Evolutionary conservation across 2,113 vertebrate species (phyloP).

Genomic region (Climacteris rufus): DNA sequence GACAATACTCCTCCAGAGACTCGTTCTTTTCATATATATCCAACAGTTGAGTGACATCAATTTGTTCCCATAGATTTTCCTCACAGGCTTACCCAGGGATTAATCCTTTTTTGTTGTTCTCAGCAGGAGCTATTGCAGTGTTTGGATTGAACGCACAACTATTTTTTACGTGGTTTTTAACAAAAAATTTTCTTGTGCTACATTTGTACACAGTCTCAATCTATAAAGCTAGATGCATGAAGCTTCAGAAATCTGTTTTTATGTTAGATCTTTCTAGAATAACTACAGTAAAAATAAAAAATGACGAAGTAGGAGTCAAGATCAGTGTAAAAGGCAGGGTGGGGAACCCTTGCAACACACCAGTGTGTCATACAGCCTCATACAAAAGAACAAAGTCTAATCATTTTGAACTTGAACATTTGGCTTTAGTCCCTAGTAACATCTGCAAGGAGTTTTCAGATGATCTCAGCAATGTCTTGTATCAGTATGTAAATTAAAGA

Average conservation of each 20-base stretch:
- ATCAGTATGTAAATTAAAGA: slow-evolving; percentile 9
- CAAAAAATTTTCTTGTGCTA: background rate
- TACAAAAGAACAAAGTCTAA: slow-evolving; percentile 32
- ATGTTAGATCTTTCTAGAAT: background rate
- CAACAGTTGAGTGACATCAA: background rate
- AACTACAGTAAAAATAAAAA: background rate
- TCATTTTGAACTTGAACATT: background rate
- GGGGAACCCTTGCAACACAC: slow-evolving; percentile 13
- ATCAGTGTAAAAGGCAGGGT: background rate
- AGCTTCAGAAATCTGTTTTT: background rate
- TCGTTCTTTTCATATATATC: background rate
- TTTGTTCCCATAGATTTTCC: background rate
- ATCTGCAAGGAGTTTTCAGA: slow-evolving; percentile 60
- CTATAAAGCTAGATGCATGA: background rate
- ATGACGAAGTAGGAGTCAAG: background rate
- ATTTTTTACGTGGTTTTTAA: background rate
- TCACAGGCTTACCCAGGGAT: background rate
- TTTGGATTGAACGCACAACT: background rate
- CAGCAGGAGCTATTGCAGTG: background rate
- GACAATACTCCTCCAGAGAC: background rate
- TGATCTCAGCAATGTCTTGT: slow-evolving; percentile 43
- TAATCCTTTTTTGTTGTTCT: background rate
- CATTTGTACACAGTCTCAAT: background rate
- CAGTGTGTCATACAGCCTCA: background rate
- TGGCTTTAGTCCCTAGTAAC: slow-evolving; percentile 32